Conservation (phyloP, 2,113 vertebrate genomes). For the Neoarius graeffei region DNA sequence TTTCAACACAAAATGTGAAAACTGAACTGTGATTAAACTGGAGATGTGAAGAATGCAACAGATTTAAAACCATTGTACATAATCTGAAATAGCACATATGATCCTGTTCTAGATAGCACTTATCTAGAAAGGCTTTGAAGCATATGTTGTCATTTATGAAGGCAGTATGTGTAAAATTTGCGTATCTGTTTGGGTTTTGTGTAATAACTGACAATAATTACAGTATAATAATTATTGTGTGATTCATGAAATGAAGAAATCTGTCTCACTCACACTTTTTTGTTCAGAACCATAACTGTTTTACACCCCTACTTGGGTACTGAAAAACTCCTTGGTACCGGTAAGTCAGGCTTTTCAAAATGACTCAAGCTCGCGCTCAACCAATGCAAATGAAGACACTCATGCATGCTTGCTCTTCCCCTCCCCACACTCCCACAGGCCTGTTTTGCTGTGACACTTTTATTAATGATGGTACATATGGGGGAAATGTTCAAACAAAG, state of each 20-base stretch:
- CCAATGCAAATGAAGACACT: conserved; percentile 62
- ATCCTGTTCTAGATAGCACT: not conserved
- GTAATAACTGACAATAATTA: not conserved
- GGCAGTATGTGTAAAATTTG: not conserved
- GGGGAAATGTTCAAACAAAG: conserved; percentile 31
- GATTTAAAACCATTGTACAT: not conserved
- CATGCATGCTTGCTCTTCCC: conserved; percentile 64
- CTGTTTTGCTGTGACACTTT: conserved; percentile 63
- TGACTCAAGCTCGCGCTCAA: not conserved
- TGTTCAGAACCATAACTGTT: not conserved
- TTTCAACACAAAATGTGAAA: not conserved
- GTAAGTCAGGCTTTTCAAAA: not conserved
- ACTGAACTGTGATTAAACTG: not conserved
- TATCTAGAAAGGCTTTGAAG: not conserved
- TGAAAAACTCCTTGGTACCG: not conserved
- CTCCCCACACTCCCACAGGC: conserved; percentile 49
- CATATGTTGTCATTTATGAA: not conserved
- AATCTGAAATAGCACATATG: not conserved
- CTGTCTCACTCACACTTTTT: not conserved
- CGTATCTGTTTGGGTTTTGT: not conserved
- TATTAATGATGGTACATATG: conserved; percentile 69
- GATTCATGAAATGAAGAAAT: not conserved
- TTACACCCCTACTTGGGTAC: not conserved
- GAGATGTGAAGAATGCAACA: not conserved
- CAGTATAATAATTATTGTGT: not conserved